Evolutionary conservation across 2,113 vertebrate species (phyloP).

Genomic region (Parotia lawesii): DNA sequence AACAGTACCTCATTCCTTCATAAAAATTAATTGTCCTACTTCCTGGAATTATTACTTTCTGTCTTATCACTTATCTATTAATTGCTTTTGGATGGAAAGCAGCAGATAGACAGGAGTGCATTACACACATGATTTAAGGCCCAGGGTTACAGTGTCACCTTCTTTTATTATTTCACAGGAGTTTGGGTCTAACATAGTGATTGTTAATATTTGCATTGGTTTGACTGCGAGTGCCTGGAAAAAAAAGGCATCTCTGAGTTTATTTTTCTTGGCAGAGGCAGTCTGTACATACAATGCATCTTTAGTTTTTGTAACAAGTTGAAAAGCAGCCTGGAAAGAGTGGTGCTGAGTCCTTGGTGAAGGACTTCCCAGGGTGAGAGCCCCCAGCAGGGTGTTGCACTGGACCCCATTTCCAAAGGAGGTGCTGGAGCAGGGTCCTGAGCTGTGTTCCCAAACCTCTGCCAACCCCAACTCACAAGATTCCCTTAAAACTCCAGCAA

Average conservation of each 20-base stretch:
- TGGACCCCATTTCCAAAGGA: not conserved
- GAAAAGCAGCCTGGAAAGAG: slow-evolving; percentile 1
- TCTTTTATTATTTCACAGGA: not conserved
- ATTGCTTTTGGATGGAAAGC: slow-evolving; percentile 20
- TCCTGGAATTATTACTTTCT: slow-evolving; percentile 43
- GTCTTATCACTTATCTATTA: slow-evolving; percentile 24
- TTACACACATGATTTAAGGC: not conserved
- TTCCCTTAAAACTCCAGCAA: not conserved
- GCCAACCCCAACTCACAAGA: not conserved
- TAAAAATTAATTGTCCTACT: slow-evolving; percentile 14
- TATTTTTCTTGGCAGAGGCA: slow-evolving; percentile 52
- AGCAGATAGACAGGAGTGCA: not conserved
- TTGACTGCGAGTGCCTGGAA: not conserved
- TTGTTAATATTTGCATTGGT: not conserved
- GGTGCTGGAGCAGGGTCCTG: not conserved
- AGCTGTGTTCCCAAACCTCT: not conserved
- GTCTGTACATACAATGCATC: slow-evolving; percentile 7
- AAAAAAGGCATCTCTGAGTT: slow-evolving; percentile 18
- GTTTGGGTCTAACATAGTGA: not conserved
- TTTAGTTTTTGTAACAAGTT: not conserved
- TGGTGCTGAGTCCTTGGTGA: not conserved
- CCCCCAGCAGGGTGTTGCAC: not conserved
- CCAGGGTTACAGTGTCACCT: not conserved
- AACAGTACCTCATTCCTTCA: not conserved
- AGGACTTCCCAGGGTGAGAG: not conserved